These are phyloP conservation scores for Leptestheria dahalacensis DNA, from an alignment of 1,140 invertebrate species.

Conservation along the genomic window DNA sequence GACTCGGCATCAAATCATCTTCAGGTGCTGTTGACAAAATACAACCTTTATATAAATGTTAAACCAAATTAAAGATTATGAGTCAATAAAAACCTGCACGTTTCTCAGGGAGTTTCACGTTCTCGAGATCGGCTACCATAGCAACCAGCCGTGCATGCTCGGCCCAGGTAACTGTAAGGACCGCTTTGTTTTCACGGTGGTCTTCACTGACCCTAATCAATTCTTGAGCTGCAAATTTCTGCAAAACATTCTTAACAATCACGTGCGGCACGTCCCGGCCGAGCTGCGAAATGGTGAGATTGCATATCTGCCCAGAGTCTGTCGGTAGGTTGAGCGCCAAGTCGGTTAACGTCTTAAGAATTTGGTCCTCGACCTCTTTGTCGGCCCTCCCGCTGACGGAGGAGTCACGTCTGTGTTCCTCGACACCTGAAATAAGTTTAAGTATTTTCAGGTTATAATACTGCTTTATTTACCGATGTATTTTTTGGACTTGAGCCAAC, in stretches of 20 bases:
- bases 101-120: neutral
- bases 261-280: conserved; percentile 41
- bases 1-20: conserved; percentile 2
- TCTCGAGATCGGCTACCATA: conserved; percentile 5
- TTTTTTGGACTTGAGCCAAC: conserved; percentile 14
- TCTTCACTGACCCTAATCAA: conserved; percentile 45
- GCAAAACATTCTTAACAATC: conserved; percentile 56
- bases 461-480: too few species aligned
- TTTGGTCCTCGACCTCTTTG: conserved; percentile 42
- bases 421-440: neutral
- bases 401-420: neutral
- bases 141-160: conserved; percentile 13
- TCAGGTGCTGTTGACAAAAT: neutral
- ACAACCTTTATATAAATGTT: neutral
- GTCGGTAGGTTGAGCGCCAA: conserved; percentile 59
- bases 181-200: neutral
- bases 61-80: neutral
- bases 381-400: conserved; percentile 19
- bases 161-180: neutral
- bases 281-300: conserved; percentile 42
- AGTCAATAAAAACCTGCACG: neutral
- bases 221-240: conserved; percentile 76
- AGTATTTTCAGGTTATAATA: neutral
- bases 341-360: conserved; percentile 59
- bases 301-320: conserved; percentile 48